Evolutionary conservation across 2,888 invertebrate species (phyloP).

Genomic region (Pristionchus exspectatus): DNA sequence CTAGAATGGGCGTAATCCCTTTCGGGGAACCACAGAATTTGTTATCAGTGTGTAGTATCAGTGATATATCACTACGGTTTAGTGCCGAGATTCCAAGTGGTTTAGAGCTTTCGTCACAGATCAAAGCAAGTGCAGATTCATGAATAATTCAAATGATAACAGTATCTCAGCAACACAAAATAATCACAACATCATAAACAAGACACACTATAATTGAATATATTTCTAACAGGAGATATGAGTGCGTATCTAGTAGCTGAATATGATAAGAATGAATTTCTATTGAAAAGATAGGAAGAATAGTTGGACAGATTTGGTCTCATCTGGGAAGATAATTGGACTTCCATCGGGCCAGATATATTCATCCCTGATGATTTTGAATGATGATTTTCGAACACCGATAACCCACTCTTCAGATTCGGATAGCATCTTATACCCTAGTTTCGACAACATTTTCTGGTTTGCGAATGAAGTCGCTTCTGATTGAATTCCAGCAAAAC

Average conservation of each 20-base stretch:
- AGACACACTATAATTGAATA: too few relatives aligned
- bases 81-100: too few relatives aligned
- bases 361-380: neutral
- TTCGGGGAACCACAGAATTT: neutral
- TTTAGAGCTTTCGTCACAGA: too few relatives aligned
- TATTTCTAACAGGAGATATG: too few relatives aligned
- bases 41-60: too few relatives aligned
- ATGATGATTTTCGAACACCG: neutral
- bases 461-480: slow-evolving; percentile 10
- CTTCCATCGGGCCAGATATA: slow-evolving; percentile 6
- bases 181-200: too few relatives aligned
- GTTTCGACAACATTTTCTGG: slow-evolving; percentile 19
- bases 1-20: neutral
- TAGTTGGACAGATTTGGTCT: neutral
- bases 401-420: neutral
- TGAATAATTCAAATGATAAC: too few relatives aligned
- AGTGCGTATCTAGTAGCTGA: too few relatives aligned
- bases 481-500: neutral
- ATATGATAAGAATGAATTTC: neutral
- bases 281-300: neutral
- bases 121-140: too few relatives aligned
- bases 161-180: too few relatives aligned
- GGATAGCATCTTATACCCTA: neutral
- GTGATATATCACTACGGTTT: too few relatives aligned
- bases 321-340: neutral